phyloP scores from a whole-genome alignment of 2,888 invertebrate genomes.

The Rotaria macrura region DNA sequence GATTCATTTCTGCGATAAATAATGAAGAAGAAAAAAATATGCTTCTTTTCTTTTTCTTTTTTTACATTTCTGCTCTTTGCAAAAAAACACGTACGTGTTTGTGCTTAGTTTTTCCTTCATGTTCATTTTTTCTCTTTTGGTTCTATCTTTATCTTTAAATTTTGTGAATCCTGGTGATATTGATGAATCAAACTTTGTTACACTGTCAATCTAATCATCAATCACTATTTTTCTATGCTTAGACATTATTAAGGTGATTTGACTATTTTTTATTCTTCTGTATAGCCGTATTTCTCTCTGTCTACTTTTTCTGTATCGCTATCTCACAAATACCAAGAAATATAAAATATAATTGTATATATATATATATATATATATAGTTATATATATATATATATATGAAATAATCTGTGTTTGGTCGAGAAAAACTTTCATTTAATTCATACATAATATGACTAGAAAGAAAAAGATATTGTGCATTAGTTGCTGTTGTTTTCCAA shows the following conservation, averaged over 20 bases:
- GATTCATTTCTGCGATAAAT: neutral
- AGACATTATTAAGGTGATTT: too few species aligned
- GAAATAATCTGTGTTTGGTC: too few species aligned
- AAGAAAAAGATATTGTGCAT: too few species aligned
- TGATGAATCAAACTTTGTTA: too few species aligned
- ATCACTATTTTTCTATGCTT: neutral
- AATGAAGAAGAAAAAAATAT: neutral
- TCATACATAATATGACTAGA: too few species aligned
- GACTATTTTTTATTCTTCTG: neutral
- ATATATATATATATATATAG: too few species aligned
- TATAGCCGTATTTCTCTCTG: neutral
- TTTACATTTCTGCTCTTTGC: neutral
- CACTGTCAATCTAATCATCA: neutral
- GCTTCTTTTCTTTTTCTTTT: too few species aligned
- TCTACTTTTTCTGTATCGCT: neutral
- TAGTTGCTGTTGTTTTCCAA: too few species aligned
- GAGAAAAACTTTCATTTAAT: too few species aligned
- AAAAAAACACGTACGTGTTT: neutral
- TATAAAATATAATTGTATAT: neutral
- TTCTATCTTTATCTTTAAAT: neutral
- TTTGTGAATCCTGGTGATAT: conserved; percentile 3
- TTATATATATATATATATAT: too few species aligned
- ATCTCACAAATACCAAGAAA: neutral
- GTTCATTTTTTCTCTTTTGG: neutral
- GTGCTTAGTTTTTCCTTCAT: neutral